Percentiles rank a stretch among this genome's conserved stretches.
These are phyloP conservation scores for Fratercula arctica DNA, from an alignment of 2,797 vertebrate genomes.

Conservation along the genomic window DNA sequence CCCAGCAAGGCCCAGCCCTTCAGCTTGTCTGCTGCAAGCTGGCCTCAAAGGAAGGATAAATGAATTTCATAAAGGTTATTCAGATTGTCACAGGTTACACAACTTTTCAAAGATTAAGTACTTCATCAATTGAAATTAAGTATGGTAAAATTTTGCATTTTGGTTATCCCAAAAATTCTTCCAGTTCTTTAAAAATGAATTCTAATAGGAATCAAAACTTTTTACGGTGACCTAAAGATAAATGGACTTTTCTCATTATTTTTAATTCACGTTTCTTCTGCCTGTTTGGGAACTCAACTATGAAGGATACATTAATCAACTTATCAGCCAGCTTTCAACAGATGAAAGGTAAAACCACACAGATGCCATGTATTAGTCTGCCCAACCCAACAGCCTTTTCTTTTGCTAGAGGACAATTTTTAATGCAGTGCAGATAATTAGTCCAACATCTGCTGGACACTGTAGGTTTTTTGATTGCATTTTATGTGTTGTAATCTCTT, in stretches of 20 bases:
- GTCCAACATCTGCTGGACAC: not conserved
- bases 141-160: not conserved
- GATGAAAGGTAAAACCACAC: not conserved
- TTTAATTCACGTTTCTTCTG: not conserved
- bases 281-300: not conserved
- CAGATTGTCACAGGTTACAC: not conserved
- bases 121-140: not conserved
- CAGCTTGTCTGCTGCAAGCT: not conserved
- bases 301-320: not conserved
- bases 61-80: not conserved
- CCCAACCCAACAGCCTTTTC: not conserved
- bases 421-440: not conserved
- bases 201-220: not conserved
- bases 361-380: not conserved
- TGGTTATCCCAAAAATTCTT: not conserved
- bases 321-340: not conserved
- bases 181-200: not conserved
- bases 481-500: not conserved
- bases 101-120: not conserved
- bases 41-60: not conserved
- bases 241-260: not conserved
- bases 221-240: not conserved
- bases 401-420: not conserved
- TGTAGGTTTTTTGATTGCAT: not conserved
- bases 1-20: not conserved